Evolutionary conservation across 1,140 invertebrate genomes (phyloP), one percentile per base, ranked within the genome.

Genomic region (Drosophila mayri): DNA sequence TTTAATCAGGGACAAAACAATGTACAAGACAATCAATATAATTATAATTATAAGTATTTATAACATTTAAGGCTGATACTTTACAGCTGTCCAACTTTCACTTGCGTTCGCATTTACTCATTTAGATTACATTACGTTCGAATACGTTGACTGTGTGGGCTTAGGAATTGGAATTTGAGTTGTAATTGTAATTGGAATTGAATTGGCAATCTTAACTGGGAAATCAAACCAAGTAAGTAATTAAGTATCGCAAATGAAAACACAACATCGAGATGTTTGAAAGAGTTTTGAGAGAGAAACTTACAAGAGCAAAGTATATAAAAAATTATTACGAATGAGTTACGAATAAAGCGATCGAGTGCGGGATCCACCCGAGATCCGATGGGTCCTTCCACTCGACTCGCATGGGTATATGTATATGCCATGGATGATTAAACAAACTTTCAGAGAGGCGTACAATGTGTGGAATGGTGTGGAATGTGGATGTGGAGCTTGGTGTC

Each of bases 231-330:
- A 80, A 88, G 59, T 72, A 76, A 81, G 62, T 71, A 76, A 61
- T 61, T 73, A 77, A 71, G 64, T 76, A 78, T 90, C 75, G 81
- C 81, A 90, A 90, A 81, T 90, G 60, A 91, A 78, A 91, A 91
- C 88, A 91, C 88, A 91, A 91, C 88, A 91, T 91, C 88, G 77
- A 91, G 88, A 91, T 84, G 82, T 91, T 91, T 76, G 67, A 91
- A 91, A 87, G 76, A 91, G 79, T 72, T 83, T 83, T 50, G 70
- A 78, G 78, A 78, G 78, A 87, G 72, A 63, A 86, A 72, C 65
- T 86, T 76, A 90, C 85, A 79, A 90, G 81, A 86, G 81, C 76
- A 63, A 66, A 71, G 60, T 75, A 83, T 68, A 86, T 72, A 67
- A 60, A 47, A 76, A 67, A 77, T 74, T 60, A 81, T 80, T 80